Evolutionary conservation across 2,888 invertebrate genomes (phyloP), one percentile per base, ranked within the genome.

Genomic region (Aricia artaxerxes): DNA sequence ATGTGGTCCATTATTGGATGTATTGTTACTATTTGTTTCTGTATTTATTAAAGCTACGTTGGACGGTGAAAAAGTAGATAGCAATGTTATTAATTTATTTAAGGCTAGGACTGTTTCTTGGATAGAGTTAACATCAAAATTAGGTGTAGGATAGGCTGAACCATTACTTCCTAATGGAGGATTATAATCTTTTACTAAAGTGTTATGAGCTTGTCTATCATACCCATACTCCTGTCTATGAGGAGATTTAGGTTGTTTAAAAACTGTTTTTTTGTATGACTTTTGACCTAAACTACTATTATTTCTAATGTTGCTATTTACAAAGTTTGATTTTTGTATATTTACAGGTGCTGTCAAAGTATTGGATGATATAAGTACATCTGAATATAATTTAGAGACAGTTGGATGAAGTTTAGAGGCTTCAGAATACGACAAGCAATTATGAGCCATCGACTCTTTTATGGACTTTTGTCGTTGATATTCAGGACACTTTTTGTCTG

Each of bases 391-490:
- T 75, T 75, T 49, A 24, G 40, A n/a, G 40, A 75, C n/a, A 9
- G 75, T 16, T n/a, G 75, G 75, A 24, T 44, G 44, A 11, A 75
- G 40, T 49, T 75, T 75, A 4, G 40, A 44, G 13, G 78, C 60
- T 57, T 64, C 64, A 2, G 13, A 2, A 64, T 81, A 79, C 38
- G 79, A 81, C 16, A 79, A 11, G 24, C 78, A 76, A 13, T 77
- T 79, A 16, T 79, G 79, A 24, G 80, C 79, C 81, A 81, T 81
- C 1, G 53, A 76, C 11, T 76, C 16, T 79, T 80, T 81, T 11
- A 80, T 80, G 6, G 64, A 57, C 73, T 78, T 81, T 78, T 82
- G 80, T 4, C 81, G 16, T 31, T 72, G 44, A 38, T 61, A 80
- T 44, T 82, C 81, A 1, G 80, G 77, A 31, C 81, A 80, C 38